Evolutionary conservation across 2,888 invertebrate genomes (phyloP), one percentile per base, ranked within the genome.

Genomic region (Monopis laevigella): DNA sequence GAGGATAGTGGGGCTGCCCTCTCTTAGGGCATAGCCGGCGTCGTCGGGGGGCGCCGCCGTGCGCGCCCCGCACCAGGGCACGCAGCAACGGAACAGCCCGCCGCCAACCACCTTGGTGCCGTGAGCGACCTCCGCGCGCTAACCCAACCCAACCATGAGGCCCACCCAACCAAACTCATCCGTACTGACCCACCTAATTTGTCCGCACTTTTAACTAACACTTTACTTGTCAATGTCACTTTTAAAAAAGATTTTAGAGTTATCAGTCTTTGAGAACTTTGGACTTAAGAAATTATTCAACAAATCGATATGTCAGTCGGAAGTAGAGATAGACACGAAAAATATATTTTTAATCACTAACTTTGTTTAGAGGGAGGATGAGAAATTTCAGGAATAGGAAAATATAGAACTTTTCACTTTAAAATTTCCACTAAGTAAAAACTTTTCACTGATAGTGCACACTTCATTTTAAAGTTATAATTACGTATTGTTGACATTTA

Each of bases 1-100:
- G 39, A 62, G 59, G 2, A 29, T 29, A 6, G 26, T 16, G 28
- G 75, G 74, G 55, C 70, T 81, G 56, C 72, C 74, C 48, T 75
- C 80, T 45, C 67, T 62, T 45, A 78, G 62, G 50, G 75, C 75
- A 67, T 74, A 64, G 52, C 68, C 68, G 58, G 84, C 84, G 68
- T 85, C 80, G 80, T 71, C 65, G 59, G 77, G 78, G 78, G 86
- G 83, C 74, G 84, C 74, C 78, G 88, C 86, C 84, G 86, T 84
- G 86, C 80, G 80, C 80, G 80, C 80, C 78, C 88, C 88, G 84
- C 88, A 88, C 87, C 88, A 89, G 85, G 88, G 89, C 86, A 88
- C 85, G 84, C 88, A 88, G 84, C 89, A 89, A 85, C 88, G 88
- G 87, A 89, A 89, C 83, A 88, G 86, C 84, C 86, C 86, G 69